A percentile compares a stretch with the other conserved stretches of the same genome.
Conservation (phyloP, 1,140 invertebrate genomes). For the Agrilus planipennis region DNA sequence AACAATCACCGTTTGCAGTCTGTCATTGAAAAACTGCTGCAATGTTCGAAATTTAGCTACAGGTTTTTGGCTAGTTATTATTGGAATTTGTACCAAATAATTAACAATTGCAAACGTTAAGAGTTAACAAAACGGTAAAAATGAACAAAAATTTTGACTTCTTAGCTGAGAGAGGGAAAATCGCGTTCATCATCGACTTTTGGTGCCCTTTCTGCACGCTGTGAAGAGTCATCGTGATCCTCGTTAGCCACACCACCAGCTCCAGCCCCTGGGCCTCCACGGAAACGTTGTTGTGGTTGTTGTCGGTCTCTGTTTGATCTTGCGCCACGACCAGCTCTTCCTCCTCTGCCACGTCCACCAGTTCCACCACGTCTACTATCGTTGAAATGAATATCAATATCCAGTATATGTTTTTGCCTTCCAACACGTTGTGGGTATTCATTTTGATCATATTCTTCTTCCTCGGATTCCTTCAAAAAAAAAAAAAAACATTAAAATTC, state of each 20-base stretch:
- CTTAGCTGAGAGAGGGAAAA: conserved; percentile 83
- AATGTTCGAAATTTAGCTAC: too few relatives aligned
- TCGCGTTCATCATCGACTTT: conserved; percentile 91
- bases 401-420: conserved; percentile 72
- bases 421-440: conserved; percentile 81
- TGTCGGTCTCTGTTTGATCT: conserved; percentile 15
- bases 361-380: conserved; percentile 61
- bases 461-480: conserved; percentile 32
- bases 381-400: conserved; percentile 83
- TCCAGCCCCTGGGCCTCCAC: too few relatives aligned
- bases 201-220: too few relatives aligned
- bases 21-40: too few relatives aligned
- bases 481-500: background rate
- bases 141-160: background rate
- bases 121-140: too few relatives aligned
- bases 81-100: too few relatives aligned
- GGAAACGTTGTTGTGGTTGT: conserved; percentile 25
- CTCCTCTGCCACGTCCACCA: conserved; percentile 45
- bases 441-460: conserved; percentile 61
- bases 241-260: too few relatives aligned
- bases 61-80: too few relatives aligned
- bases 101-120: too few relatives aligned
- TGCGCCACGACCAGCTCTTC: conserved; percentile 22
- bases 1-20: too few relatives aligned
- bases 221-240: too few relatives aligned